Evolutionary conservation across 1,140 invertebrate species (phyloP).

Genomic region (Battus philenor): DNA sequence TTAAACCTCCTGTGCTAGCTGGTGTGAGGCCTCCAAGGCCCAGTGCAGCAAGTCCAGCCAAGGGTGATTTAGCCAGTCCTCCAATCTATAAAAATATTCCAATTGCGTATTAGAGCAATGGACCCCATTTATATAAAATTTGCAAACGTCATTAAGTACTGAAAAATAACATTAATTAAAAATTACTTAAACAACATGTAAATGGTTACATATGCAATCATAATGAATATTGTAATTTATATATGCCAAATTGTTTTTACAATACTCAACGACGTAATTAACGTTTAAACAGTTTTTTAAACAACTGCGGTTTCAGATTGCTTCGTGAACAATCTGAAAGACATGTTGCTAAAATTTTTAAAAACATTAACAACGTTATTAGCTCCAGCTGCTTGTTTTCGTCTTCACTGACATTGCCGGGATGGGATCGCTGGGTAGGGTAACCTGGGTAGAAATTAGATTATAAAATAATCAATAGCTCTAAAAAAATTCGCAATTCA

Average conservation of each 20-base stretch:
- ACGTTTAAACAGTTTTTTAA: too few relatives aligned
- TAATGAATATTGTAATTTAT: too few relatives aligned
- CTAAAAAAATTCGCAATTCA: slow-evolving; percentile 45
- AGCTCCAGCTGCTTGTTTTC: slow-evolving; percentile 74
- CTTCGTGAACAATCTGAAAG: slow-evolving; percentile 3
- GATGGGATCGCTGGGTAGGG: slow-evolving; percentile 73
- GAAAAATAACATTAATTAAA: too few relatives aligned
- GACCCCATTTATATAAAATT: slow-evolving; percentile 1
- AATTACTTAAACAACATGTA: too few relatives aligned
- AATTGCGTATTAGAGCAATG: too few relatives aligned
- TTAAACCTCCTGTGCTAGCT: slow-evolving; percentile 88
- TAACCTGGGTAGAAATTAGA: slow-evolving; percentile 61
- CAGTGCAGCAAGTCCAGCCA: slow-evolving; percentile 89
- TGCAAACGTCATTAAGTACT: too few relatives aligned
- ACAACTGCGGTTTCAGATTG: slow-evolving; percentile 1
- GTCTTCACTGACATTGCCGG: slow-evolving; percentile 76
- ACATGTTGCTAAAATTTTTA: slow-evolving; percentile 10
- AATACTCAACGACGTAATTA: too few relatives aligned
- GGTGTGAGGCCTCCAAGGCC: slow-evolving; percentile 89
- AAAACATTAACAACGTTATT: slow-evolving; percentile 20
- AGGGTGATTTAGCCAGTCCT: slow-evolving; percentile 88
- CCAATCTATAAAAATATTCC: slow-evolving; percentile 83
- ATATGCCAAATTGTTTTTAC: too few relatives aligned
- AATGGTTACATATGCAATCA: too few relatives aligned
- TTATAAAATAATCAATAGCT: slow-evolving; percentile 36